phyloP scores from a whole-genome alignment of 2,888 invertebrate genomes.

The Diabrotica balteata region DNA sequence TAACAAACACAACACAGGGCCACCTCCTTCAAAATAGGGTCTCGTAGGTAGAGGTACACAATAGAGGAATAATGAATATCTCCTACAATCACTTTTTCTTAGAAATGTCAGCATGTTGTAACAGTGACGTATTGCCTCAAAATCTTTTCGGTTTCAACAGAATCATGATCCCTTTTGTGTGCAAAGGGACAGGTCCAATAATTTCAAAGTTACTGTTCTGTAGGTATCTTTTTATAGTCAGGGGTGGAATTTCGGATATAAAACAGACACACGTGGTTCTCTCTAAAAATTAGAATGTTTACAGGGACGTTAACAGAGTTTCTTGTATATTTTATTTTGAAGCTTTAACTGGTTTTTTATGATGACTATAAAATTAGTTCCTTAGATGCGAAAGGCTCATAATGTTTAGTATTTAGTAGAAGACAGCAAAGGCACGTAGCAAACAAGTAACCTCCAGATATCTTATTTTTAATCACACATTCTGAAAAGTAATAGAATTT shows the following conservation, averaged over 20 bases:
- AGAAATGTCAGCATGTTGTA: slow-evolving; percentile 43
- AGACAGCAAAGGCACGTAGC: too few species aligned
- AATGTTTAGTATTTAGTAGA: too few species aligned
- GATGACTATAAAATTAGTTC: background rate
- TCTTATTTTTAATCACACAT: too few species aligned
- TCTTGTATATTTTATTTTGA: slow-evolving; percentile 5
- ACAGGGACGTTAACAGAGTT: background rate
- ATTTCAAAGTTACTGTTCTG: slow-evolving; percentile 32
- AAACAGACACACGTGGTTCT: slow-evolving; percentile 3
- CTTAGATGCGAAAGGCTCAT: too few species aligned
- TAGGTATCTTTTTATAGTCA: slow-evolving; percentile 14
- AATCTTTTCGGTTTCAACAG: slow-evolving; percentile 52
- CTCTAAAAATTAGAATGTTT: slow-evolving; percentile 8
- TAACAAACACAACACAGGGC: slow-evolving; percentile 50
- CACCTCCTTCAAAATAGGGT: slow-evolving; percentile 46
- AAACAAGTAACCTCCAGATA: too few species aligned
- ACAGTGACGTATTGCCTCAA: slow-evolving; percentile 49
- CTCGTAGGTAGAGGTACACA: slow-evolving; percentile 24
- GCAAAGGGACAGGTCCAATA: slow-evolving; percentile 33
- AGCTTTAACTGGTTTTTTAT: slow-evolving; percentile 5
- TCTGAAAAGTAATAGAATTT: too few species aligned
- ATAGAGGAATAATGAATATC: slow-evolving; percentile 34
- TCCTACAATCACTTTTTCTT: slow-evolving; percentile 43
- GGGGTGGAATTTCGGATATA: slow-evolving; percentile 17
- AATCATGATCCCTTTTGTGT: slow-evolving; percentile 52